Conservation (phyloP, 2,888 invertebrate genomes). For the Aleiodes alternator region DNA sequence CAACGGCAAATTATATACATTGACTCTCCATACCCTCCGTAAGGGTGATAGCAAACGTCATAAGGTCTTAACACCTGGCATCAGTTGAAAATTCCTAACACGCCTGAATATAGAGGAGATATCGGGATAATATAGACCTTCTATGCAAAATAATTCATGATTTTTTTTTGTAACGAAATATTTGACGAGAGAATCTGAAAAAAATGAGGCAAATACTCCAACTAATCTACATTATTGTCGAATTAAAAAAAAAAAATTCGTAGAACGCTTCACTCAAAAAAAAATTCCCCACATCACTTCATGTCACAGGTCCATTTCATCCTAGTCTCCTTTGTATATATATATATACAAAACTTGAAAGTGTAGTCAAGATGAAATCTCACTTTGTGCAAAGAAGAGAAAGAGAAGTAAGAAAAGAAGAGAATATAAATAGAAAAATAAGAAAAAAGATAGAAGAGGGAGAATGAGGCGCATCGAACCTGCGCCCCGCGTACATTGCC, state of each 20-base stretch:
- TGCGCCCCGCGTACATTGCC: conserved; percentile 34
- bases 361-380: conserved; percentile 34
- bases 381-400: conserved; percentile 21
- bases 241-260: no score
- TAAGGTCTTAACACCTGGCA: conserved; percentile 34
- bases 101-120: neutral
- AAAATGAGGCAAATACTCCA: no score
- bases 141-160: no score
- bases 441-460: conserved; percentile 15
- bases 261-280: neutral
- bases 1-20: conserved; percentile 52
- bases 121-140: no score
- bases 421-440: conserved; percentile 20
- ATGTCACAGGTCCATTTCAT: no score
- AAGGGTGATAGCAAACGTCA: conserved; percentile 32
- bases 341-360: conserved; percentile 9
- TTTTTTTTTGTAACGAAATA: no score
- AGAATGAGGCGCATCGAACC: conserved; percentile 35
- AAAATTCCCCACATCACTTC: no score
- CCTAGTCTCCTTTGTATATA: neutral
- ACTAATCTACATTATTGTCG: no score
- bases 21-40: conserved; percentile 28
- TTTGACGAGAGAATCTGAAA: no score
- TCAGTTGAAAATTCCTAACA: neutral
- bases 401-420: neutral